phyloP scores from a whole-genome alignment of 1,140 invertebrate genomes.

The Trachymyrmex cornetzi region DNA sequence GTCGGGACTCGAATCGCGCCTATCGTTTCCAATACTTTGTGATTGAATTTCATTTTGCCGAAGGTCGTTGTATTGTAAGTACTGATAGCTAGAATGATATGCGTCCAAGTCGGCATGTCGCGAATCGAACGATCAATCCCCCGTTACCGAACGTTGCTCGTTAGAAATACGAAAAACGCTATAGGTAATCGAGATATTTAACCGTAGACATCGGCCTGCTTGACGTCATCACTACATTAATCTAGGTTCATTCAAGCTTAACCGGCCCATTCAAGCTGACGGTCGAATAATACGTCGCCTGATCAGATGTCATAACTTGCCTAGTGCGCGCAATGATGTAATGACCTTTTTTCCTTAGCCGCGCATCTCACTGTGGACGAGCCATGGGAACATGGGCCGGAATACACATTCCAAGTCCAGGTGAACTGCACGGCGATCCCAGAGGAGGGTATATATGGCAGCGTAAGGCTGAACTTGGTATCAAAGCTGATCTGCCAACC shows the following conservation, averaged over 20 bases:
- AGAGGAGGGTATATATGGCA: slow-evolving; percentile 47
- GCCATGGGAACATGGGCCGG: slow-evolving; percentile 61
- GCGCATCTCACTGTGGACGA: slow-evolving; percentile 45
- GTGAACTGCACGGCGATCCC: slow-evolving; percentile 67
- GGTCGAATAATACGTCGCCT: slow-evolving; percentile 18
- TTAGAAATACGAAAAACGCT: background rate
- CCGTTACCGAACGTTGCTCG: background rate
- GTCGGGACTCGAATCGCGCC: background rate
- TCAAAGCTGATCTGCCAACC: slow-evolving; percentile 75
- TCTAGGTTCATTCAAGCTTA: slow-evolving; percentile 58
- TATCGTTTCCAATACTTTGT: background rate
- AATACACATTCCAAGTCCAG: slow-evolving; percentile 63
- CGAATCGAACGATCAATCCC: background rate
- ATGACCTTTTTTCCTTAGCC: slow-evolving; percentile 36
- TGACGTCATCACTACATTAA: slow-evolving; percentile 36
- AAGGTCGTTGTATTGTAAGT: background rate
- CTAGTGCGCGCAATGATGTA: background rate
- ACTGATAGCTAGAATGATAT: background rate
- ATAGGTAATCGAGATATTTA: slow-evolving; percentile 16
- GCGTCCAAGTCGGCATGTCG: background rate
- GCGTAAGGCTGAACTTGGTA: slow-evolving; percentile 48
- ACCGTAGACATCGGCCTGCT: background rate
- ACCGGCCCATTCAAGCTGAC: slow-evolving; percentile 57
- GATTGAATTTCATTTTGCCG: slow-evolving; percentile 24
- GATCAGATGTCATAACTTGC: background rate